Evolutionary conservation across 37 sponge, comb jelly and placozoan species (phyloP).

Genomic region (Chondrilla cf. caribensis): DNA sequence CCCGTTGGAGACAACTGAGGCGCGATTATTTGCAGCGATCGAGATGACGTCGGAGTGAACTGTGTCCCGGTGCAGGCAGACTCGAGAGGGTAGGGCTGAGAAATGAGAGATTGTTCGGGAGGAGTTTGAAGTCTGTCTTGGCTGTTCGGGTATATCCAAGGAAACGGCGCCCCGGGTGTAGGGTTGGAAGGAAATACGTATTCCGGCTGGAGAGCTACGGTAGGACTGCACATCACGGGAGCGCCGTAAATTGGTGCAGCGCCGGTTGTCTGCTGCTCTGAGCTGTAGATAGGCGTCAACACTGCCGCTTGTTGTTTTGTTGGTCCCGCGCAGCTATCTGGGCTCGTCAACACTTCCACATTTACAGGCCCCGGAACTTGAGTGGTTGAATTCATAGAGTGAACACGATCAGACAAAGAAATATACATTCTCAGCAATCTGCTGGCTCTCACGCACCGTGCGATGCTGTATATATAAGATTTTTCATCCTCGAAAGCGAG

Average conservation of each 20-base stretch:
- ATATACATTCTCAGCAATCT: too few species aligned
- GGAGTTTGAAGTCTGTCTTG: neutral
- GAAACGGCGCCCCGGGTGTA: neutral
- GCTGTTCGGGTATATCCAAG: neutral
- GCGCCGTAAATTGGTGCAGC: neutral
- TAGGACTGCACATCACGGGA: slow-evolving; percentile 25
- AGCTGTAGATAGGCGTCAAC: neutral
- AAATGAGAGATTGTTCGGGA: neutral
- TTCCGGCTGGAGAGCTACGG: slow-evolving; percentile 9
- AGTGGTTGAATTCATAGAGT: too few species aligned
- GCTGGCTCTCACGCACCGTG: too few species aligned
- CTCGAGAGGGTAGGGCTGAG: neutral
- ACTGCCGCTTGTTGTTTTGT: too few species aligned
- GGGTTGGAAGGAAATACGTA: neutral
- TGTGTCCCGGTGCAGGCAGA: neutral
- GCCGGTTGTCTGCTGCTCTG: neutral
- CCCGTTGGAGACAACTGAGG: slow-evolving; percentile 6
- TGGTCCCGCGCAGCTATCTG: too few species aligned
- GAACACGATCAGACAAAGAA: too few species aligned
- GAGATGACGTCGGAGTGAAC: neutral
- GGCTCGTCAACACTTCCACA: too few species aligned
- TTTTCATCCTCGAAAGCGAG: too few species aligned
- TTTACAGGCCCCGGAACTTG: too few species aligned
- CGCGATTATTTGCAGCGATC: neutral
- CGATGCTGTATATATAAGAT: too few species aligned